Evolutionary conservation across 2,888 invertebrate genomes (phyloP).

Genomic region (Sycophila texana): DNA sequence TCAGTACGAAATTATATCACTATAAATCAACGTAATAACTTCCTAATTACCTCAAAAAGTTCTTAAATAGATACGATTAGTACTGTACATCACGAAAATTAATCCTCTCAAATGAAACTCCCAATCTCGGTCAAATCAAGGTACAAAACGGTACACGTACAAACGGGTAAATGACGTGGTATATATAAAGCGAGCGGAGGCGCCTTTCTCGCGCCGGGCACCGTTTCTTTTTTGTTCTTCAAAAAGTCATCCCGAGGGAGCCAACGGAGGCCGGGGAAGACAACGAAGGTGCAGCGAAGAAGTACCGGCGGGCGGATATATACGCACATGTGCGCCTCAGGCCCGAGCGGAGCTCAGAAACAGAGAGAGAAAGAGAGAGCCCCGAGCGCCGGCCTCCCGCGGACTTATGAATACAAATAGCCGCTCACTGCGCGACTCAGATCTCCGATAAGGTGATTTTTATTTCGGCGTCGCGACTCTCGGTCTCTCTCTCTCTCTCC

Average conservation of each 20-base stretch:
- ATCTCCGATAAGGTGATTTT: conserved; percentile 71
- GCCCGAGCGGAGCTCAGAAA: conserved; percentile 42
- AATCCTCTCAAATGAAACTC: conserved; percentile 16
- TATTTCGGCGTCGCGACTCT: conserved; percentile 42
- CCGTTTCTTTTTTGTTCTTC: conserved; percentile 55
- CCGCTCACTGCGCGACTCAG: conserved; percentile 75
- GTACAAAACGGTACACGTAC: conserved; percentile 11
- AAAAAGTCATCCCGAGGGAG: conserved; percentile 61
- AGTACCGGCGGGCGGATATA: conserved; percentile 40
- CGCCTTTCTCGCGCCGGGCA: conserved; percentile 43
- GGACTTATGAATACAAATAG: conserved; percentile 76
- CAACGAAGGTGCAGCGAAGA: conserved; percentile 54
- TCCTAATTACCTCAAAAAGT: too few species aligned
- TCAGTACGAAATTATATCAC: too few species aligned
- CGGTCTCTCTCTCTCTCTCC: conserved; percentile 9
- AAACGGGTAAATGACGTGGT: conserved; percentile 19
- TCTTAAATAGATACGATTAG: too few species aligned
- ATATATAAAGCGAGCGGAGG: conserved; percentile 8
- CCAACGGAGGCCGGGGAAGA: conserved; percentile 54
- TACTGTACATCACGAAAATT: neutral
- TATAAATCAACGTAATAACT: too few species aligned
- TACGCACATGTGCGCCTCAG: conserved; percentile 7
- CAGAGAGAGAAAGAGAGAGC: conserved; percentile 43
- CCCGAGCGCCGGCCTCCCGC: conserved; percentile 75
- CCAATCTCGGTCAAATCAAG: neutral